A percentile compares a stretch with the other conserved stretches of the same genome.
phyloP scores from a whole-genome alignment of 2,113 vertebrate genomes.

The Aythya baeri region DNA sequence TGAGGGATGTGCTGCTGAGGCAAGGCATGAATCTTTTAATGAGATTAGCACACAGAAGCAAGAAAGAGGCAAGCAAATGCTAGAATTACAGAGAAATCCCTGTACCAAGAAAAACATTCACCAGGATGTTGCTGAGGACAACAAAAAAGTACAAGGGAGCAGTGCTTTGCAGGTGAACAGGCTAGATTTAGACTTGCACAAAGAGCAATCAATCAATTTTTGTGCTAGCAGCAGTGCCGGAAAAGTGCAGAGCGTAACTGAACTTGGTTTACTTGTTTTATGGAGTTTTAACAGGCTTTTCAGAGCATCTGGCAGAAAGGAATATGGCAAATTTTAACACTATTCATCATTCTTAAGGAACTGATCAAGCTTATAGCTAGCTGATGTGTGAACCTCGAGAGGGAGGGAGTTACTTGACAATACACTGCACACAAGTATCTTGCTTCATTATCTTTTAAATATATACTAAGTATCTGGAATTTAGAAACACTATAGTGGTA shows the following conservation, averaged over 20 bases:
- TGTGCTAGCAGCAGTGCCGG: neutral
- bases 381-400: neutral
- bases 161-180: slow-evolving; percentile 36
- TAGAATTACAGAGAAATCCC: slow-evolving; percentile 14
- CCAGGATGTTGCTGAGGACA: slow-evolving; percentile 32
- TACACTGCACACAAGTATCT: neutral
- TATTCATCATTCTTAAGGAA: slow-evolving; percentile 56
- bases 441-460: slow-evolving; percentile 37
- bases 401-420: neutral
- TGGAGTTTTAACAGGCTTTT: slow-evolving; percentile 37
- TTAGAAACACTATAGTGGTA: neutral
- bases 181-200: slow-evolving; percentile 25
- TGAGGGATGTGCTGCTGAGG: neutral
- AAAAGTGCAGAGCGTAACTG: slow-evolving; percentile 29
- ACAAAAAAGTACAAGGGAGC: slow-evolving; percentile 34
- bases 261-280: slow-evolving; percentile 4
- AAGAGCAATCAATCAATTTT: slow-evolving; percentile 53
- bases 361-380: slow-evolving; percentile 23
- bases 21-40: neutral
- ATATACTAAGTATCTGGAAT: neutral
- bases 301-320: slow-evolving; percentile 1
- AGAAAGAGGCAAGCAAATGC: neutral
- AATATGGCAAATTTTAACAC: neutral
- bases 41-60: neutral
- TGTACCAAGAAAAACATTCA: neutral